Evolutionary conservation across 1,140 invertebrate genomes (phyloP), one percentile per base, ranked within the genome.

Genomic region (Phthorimaea operculella): DNA sequence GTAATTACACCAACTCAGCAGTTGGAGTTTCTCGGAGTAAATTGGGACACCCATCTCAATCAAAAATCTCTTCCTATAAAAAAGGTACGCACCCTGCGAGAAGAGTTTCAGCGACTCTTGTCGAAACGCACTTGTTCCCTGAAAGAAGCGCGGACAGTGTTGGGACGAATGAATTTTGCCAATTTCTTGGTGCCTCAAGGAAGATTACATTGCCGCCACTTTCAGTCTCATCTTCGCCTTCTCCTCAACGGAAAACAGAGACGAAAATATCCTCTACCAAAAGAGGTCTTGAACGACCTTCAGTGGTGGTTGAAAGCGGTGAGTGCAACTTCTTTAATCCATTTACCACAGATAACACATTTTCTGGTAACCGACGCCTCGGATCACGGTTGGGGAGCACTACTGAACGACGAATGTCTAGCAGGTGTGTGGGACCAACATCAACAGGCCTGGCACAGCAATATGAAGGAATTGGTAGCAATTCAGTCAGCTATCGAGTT

Each of bases 21-120:
- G 5, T 10, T 50, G 12, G 48, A 50, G 15, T 50, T 50, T 33
- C 14, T 50, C 7, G 48, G 48, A 11, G 21, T 50, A 28, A 10
- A 21, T 12, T 50, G 48, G 48, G 15, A 50, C 11, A 50, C 48
- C 17, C 17, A 10, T 12, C 8, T 28, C 10, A 50, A 50, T 15
- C 9, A 50, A 28, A 50, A 50, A 33, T 28, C 17, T 11, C 48
- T 50, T 28, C 48, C 48, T 12, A 12, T 18, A 11, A 50, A 50
- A 33, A 50, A 50, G 17, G 15, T 50, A 28, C 9, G 10, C 2
- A 50, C 10, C 11, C 17, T 50, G 10, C 48, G 11, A 21, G 15
- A 50, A 33, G 48, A 50, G 44, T 47, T 47, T 15, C 44, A 47
- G 44, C 44, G 44, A 47, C 44, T 47, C 16, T 15, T 47, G n/a